These are phyloP conservation scores for Melanotaenia pygmaea DNA, from an alignment of 2,797 vertebrate species.

Conservation along the genomic window DNA sequence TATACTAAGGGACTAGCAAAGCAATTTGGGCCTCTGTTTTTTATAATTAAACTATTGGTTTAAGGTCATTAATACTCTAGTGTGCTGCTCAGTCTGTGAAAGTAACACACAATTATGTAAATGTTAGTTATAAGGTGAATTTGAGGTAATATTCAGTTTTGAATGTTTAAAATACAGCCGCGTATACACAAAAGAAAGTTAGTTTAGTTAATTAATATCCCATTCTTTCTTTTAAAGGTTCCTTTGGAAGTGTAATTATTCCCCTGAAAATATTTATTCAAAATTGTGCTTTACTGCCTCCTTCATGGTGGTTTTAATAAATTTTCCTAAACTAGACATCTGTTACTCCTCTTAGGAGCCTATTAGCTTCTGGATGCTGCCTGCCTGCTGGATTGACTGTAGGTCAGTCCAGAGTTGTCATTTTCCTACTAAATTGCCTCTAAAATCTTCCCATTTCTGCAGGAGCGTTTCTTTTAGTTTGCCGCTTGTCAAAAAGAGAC, in stretches of 20 bases:
- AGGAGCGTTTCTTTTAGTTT: not conserved
- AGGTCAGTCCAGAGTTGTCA: not conserved
- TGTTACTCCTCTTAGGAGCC: conserved; percentile 31
- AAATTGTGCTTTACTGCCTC: conserved; percentile 28
- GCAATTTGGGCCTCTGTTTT: conserved; percentile 17
- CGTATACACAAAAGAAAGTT: conserved; percentile 8
- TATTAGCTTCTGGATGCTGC: conserved; percentile 13
- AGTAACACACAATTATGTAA: conserved; percentile 1
- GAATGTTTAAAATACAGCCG: conserved; percentile 10
- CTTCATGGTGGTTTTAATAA: conserved; percentile 20
- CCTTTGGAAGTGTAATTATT: not conserved
- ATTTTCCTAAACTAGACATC: conserved; percentile 38
- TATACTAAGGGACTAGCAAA: conserved; percentile 8
- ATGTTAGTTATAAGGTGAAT: conserved; percentile 4
- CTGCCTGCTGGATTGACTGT: conserved; percentile 4
- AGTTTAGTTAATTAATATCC: not conserved
- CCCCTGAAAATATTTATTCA: not conserved
- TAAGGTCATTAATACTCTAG: conserved; percentile 22
- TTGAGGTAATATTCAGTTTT: not conserved
- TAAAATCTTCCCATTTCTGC: conserved; percentile 10
- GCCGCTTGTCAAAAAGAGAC: not conserved
- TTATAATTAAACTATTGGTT: conserved; percentile 19
- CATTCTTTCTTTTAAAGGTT: conserved; percentile 3
- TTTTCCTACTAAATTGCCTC: conserved; percentile 17
- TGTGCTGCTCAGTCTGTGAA: not conserved